These are phyloP conservation scores for Sinocyclocheilus rhinocerous DNA, from an alignment of 2,113 vertebrate species.

Conservation along the genomic window DNA sequence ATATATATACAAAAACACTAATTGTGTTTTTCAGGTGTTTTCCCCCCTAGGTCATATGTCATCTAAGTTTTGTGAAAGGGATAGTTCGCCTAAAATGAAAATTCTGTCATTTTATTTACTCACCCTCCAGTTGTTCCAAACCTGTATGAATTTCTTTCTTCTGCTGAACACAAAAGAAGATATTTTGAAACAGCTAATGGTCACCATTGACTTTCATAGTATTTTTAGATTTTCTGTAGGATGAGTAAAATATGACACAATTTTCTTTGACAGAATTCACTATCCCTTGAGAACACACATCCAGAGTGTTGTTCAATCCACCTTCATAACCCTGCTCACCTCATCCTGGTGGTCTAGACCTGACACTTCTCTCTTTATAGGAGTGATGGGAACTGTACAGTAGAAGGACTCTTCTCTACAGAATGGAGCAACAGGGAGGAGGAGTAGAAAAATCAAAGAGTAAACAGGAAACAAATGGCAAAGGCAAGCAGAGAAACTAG, in stretches of 20 bases:
- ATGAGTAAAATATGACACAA: not conserved
- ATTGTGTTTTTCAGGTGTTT: no score
- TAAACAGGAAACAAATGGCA: slow-evolving; percentile 55
- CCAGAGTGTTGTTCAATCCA: slow-evolving; percentile 37
- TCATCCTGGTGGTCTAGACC: slow-evolving; percentile 86
- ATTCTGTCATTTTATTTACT: no score
- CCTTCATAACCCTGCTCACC: slow-evolving; percentile 79
- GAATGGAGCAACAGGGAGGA: slow-evolving; percentile 61
- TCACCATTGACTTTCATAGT: not conserved
- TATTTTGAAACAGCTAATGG: not conserved
- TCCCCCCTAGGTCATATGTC: no score
- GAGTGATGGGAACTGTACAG: slow-evolving; percentile 90
- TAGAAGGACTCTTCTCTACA: slow-evolving; percentile 89
- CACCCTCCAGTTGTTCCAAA: no score
- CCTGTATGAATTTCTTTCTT: no score
- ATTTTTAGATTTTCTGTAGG: not conserved
- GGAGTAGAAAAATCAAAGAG: slow-evolving; percentile 55
- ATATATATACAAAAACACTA: no score
- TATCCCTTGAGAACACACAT: not conserved
- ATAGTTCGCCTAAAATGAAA: no score
- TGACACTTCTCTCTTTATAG: slow-evolving; percentile 88
- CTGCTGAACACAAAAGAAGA: not conserved
- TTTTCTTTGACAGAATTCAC: not conserved
- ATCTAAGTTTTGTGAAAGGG: no score
- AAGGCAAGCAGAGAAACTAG: slow-evolving; percentile 60